Base-by-base conservation (phyloP, 2,888 invertebrate genomes). In the Poecilus cupreus region DNA sequence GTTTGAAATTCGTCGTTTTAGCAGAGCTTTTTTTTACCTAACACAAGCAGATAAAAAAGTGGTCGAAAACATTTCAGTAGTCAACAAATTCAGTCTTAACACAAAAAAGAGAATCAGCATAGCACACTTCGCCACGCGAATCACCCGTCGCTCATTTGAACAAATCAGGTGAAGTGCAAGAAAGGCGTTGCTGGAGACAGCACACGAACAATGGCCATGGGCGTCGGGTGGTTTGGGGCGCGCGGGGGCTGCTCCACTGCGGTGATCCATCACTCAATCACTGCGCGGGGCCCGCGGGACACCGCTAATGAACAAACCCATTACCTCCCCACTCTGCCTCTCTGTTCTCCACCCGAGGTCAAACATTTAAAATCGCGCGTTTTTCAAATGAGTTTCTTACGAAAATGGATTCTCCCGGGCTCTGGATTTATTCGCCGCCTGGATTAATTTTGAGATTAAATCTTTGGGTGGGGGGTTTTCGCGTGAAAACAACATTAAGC, bases 221-320 rank as follows among this genome's bases (percentile, higher is more conserved):
- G 32, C 32, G 32, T 3, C 32, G 32, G 32, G 32, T 32, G 32
- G 32, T 32, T 32, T 32, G 32, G 32, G n/a, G 22, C 11, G 26
- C 22, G 24, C 24, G 26, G 3, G 60, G 60, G 11, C 2, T 22
- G 24, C 83, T 82, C 82, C 81, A 80, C 84, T 72, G 64, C 60
- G 85, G 85, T 85, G 86, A 87, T 87, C 86, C 86, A 87, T 87
- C 87, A 87, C 86, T 85, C 85, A 85, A 86, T 86, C 86, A 85
- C 84, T 82, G 85, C 46, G 46, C 18, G 60, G 75, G 75, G 22
- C 80, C 84, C 84, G 85, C 83, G 86, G 85, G 83, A 82, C 83
- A 80, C 85, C 85, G 83, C 85, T 82, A 74, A 81, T 81, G 81
- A 81, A 81, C 81, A 81, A 81, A 81, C 75, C 81, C 81, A 81